Evolutionary conservation across 2,888 invertebrate species (phyloP), one percentile per base, ranked within the genome.

Genomic region (Exocentrus adspersus): DNA sequence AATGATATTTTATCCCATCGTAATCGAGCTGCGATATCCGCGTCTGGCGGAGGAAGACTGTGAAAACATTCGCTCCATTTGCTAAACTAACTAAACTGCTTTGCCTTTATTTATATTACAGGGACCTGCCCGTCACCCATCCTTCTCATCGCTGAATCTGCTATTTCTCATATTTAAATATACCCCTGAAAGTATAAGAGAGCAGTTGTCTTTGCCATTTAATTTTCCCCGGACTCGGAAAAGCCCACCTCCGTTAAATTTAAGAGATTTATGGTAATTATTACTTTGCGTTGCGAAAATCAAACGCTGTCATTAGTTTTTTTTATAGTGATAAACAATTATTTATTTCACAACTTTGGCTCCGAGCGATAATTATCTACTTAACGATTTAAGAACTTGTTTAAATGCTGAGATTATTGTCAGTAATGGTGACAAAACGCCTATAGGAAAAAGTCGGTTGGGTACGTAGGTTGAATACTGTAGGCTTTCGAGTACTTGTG

Each of bases 31-130:
- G 71, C 67, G 73, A 75, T 76, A 76, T 67, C 68, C 68, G 68
- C 68, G 70, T 71, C 68, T 67, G 64, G 70, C 67, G 72, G 71
- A 73, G 74, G 76, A 77, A 78, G 78, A 77, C 80, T 76, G 80
- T 78, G 78, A 83, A 83, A 83, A 83, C 83, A 84, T 80, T 79
- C 83, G 83, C 82, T 82, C 83, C 82, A 84, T 84, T 84, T 84
- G 81, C 82, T 84, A 83, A 83, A 83, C 83, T 81, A 84, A 84
- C 84, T 83, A 81, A 83, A 83, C 82, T 82, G 82, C 81, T 82
- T 82, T 82, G 81, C 81, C 80, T 80, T 77, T 81, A 82, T 82
- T 82, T 82, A 82, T 82, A 79, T 79, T 80, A 75, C 79, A 75
- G 80, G 80, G 78, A 79, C 77, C 52, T 28, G 43, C 53, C 63